phyloP scores from a whole-genome alignment of 2,888 invertebrate genomes.

The Boloria euphrosyne region DNA sequence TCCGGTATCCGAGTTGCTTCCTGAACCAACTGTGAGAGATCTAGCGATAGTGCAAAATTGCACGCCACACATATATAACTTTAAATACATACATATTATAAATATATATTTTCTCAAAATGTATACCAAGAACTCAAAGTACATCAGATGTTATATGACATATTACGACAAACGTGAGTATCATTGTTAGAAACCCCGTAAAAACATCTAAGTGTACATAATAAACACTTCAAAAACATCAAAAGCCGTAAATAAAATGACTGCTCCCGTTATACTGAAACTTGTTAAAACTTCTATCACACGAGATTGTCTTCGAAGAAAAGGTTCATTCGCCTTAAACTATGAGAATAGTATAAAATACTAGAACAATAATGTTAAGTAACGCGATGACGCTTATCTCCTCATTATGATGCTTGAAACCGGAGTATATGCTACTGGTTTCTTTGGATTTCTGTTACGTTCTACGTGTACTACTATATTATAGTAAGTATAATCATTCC shows the following conservation, averaged over 20 bases:
- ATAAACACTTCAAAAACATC: constrained; percentile 28
- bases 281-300: constrained; percentile 44
- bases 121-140: background rate
- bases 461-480: too few species aligned
- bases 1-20: too few species aligned
- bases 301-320: constrained; percentile 44
- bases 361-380: constrained; percentile 42
- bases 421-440: background rate
- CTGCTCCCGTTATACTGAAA: constrained; percentile 42
- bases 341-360: constrained; percentile 43
- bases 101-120: background rate
- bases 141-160: constrained; percentile 1
- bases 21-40: too few species aligned
- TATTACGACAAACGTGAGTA: constrained; percentile 1
- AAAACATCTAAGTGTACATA: constrained; percentile 7
- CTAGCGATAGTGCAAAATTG: too few species aligned
- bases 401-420: constrained; percentile 41
- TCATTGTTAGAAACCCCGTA: constrained; percentile 12
- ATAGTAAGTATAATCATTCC: too few species aligned
- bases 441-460: too few species aligned
- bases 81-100: too few species aligned
- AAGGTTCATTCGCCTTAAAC: constrained; percentile 45
- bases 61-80: too few species aligned
- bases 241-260: constrained; percentile 32
- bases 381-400: constrained; percentile 40